phyloP scores from a whole-genome alignment of 2,113 vertebrate genomes.

The Regulus satrapa region DNA sequence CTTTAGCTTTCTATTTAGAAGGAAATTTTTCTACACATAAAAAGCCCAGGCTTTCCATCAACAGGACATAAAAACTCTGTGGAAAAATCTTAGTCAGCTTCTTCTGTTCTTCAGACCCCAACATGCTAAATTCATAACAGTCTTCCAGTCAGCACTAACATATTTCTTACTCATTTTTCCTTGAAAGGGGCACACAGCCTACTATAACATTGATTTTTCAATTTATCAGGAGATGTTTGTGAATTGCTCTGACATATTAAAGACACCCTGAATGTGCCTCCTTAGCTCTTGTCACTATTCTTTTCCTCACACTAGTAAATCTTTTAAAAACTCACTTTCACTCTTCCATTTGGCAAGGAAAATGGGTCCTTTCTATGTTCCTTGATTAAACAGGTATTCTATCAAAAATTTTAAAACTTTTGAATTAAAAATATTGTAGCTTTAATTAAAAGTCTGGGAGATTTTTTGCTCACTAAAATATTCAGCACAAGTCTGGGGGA shows the following conservation, averaged over 20 bases:
- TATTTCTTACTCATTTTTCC: conserved; percentile 5
- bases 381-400: conserved; percentile 37
- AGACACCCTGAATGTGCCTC: background rate
- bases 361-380: background rate
- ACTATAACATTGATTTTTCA: background rate
- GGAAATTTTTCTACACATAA: background rate
- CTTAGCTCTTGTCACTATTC: background rate
- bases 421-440: background rate
- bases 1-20: conserved; percentile 11
- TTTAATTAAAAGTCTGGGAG: background rate
- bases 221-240: background rate
- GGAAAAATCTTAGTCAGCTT: background rate
- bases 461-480: background rate
- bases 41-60: background rate
- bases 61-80: background rate
- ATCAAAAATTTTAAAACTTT: background rate
- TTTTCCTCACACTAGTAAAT: background rate
- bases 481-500: background rate
- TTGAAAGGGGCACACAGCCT: background rate
- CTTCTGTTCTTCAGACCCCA: background rate
- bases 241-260: background rate
- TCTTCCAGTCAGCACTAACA: background rate
- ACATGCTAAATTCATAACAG: background rate
- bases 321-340: conserved; percentile 18
- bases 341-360: conserved; percentile 17